Percentiles rank a stretch among this genome's conserved stretches.
Evolutionary conservation across 2,113 vertebrate genomes (phyloP).

Genomic region (Plotosus lineatus): DNA sequence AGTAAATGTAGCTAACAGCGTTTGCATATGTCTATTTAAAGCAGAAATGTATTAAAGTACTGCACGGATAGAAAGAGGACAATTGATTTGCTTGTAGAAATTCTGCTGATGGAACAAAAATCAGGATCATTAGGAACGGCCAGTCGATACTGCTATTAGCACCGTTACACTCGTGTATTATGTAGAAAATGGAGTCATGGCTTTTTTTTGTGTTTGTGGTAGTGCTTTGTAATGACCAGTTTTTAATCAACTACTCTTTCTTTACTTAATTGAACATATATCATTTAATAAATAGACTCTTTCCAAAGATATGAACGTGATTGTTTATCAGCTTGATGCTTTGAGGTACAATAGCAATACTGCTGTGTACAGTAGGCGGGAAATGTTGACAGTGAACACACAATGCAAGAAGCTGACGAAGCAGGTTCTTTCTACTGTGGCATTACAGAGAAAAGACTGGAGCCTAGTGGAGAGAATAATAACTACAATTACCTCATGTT

Average conservation of each 20-base stretch:
- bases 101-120: neutral
- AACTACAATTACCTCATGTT: neutral
- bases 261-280: neutral
- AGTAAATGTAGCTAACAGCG: neutral
- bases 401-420: neutral
- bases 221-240: neutral
- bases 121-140: neutral
- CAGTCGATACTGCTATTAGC: neutral
- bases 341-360: neutral
- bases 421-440: neutral
- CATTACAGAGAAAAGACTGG: constrained; percentile 18
- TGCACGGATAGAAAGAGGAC: neutral
- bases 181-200: neutral
- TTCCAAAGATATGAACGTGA: neutral
- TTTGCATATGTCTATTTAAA: neutral
- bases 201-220: neutral
- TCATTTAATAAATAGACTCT: neutral
- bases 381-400: neutral
- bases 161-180: neutral
- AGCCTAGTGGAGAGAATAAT: neutral
- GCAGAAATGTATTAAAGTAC: neutral
- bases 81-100: neutral
- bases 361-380: too few species aligned
- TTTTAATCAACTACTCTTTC: neutral
- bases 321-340: neutral